These are phyloP conservation scores for Tethea ocularis DNA, from an alignment of 2,888 invertebrate species.

Conservation along the genomic window DNA sequence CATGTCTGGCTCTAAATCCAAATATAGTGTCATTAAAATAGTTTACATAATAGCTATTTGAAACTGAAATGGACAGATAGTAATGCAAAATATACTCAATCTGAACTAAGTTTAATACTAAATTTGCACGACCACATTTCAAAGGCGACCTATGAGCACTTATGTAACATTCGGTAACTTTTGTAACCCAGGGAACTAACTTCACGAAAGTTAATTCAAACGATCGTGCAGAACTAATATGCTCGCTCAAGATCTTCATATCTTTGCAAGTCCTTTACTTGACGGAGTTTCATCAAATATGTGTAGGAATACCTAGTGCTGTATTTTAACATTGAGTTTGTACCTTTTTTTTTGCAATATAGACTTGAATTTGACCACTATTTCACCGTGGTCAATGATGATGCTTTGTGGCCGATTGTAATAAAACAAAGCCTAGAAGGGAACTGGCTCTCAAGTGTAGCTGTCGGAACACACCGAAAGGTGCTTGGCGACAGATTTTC, in stretches of 20 bases:
- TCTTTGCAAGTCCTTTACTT: not conserved
- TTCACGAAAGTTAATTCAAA: not conserved
- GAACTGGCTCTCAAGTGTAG: too few relatives aligned
- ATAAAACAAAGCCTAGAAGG: too few relatives aligned
- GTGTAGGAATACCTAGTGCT: too few relatives aligned
- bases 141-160: constrained; percentile 5
- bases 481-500: too few relatives aligned
- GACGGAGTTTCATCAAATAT: not conserved
- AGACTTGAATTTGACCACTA: too few relatives aligned
- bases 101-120: not conserved
- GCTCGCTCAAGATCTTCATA: not conserved
- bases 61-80: too few relatives aligned
- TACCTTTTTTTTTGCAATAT: too few relatives aligned
- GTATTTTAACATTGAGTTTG: too few relatives aligned
- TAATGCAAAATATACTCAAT: too few relatives aligned
- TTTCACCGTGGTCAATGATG: too few relatives aligned
- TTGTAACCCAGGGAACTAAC: not conserved
- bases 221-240: not conserved
- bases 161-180: not conserved
- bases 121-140: not conserved
- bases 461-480: too few relatives aligned
- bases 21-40: not conserved
- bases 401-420: too few relatives aligned
- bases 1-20: not conserved
- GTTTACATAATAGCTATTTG: not conserved